Percentiles rank a stretch among this genome's conserved stretches.
Conservation (phyloP, 2,888 invertebrate genomes). For the Cosmopolites sordidus region DNA sequence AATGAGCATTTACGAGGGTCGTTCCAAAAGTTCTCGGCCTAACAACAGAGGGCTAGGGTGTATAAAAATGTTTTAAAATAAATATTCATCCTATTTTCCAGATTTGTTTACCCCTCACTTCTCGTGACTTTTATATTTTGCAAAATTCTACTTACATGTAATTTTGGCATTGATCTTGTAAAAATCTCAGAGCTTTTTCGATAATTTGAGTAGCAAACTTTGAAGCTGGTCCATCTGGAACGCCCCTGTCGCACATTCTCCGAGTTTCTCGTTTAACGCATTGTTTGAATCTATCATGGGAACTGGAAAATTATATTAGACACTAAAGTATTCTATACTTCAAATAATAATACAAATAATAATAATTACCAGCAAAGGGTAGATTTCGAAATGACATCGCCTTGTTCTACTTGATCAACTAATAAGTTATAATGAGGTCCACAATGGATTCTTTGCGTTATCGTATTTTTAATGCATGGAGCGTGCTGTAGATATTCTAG, state of each 20-base stretch:
- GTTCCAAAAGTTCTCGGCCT: too few species aligned
- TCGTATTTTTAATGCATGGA: conserved; percentile 57
- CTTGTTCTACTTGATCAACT: conserved; percentile 56
- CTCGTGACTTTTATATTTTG: not conserved
- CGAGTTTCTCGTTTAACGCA: conserved; percentile 55
- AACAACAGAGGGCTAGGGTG: too few species aligned
- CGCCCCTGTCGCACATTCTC: conserved; percentile 51
- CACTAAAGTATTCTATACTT: too few species aligned
- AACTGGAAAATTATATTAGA: conserved; percentile 44
- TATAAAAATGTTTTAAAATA: too few species aligned
- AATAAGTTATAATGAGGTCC: conserved; percentile 55
- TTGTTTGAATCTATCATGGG: conserved; percentile 56
- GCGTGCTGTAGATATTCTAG: conserved; percentile 59
- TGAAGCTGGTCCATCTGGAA: conserved; percentile 50
- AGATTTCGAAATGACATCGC: conserved; percentile 51
- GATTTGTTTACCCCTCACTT: not conserved
- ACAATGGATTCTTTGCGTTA: conserved; percentile 54
- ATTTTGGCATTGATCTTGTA: conserved; percentile 57
- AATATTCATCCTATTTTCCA: too few species aligned
- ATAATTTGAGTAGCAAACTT: conserved; percentile 55
- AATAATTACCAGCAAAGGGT: conserved; percentile 57
- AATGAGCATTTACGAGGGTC: too few species aligned
- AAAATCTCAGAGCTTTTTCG: conserved; percentile 56
- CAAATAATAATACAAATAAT: too few species aligned
- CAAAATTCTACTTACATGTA: conserved; percentile 50